Evolutionary conservation across 2,797 vertebrate species (phyloP).

Genomic region (Tenualosa thibaudeaui): DNA sequence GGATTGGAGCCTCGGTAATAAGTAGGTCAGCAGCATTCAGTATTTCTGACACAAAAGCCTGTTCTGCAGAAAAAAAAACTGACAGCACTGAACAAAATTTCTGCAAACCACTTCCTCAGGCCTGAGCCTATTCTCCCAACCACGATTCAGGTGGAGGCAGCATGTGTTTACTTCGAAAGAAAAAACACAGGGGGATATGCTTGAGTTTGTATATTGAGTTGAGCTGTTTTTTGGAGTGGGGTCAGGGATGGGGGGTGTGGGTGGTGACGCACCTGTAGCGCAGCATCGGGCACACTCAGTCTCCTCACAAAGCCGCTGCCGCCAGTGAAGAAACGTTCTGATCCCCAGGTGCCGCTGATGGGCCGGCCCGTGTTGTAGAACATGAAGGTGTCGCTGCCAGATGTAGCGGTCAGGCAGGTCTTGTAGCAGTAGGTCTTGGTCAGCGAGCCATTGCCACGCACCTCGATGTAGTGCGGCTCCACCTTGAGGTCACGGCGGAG

Average conservation of each 20-base stretch:
- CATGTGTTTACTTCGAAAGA: neutral
- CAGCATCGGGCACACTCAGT: slow-evolving; percentile 81
- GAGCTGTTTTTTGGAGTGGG: neutral
- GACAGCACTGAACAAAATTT: neutral
- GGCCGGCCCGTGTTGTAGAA: slow-evolving; percentile 97
- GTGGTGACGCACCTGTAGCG: slow-evolving; percentile 71
- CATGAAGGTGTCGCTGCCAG: slow-evolving; percentile 98
- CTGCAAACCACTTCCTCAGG: neutral
- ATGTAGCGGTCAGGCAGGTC: slow-evolving; percentile 92
- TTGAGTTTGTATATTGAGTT: neutral
- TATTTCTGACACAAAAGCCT: slow-evolving; percentile 9
- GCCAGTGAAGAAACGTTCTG: slow-evolving; percentile 92
- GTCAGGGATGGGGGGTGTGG: slow-evolving; percentile 25
- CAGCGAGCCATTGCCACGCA: slow-evolving; percentile 93
- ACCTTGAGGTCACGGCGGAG: slow-evolving; percentile 90
- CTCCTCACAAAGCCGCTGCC: slow-evolving; percentile 85
- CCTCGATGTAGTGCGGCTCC: slow-evolving; percentile 96
- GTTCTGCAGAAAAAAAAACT: neutral
- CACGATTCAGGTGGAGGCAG: neutral
- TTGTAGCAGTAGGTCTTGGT: slow-evolving; percentile 99
- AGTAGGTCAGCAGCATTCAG: neutral
- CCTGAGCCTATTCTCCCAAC: neutral
- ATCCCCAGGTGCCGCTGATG: slow-evolving; percentile 84
- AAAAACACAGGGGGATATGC: neutral
- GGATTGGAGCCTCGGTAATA: neutral